These are phyloP conservation scores for Tinea trinotella DNA, from an alignment of 2,888 invertebrate species.

Conservation along the genomic window DNA sequence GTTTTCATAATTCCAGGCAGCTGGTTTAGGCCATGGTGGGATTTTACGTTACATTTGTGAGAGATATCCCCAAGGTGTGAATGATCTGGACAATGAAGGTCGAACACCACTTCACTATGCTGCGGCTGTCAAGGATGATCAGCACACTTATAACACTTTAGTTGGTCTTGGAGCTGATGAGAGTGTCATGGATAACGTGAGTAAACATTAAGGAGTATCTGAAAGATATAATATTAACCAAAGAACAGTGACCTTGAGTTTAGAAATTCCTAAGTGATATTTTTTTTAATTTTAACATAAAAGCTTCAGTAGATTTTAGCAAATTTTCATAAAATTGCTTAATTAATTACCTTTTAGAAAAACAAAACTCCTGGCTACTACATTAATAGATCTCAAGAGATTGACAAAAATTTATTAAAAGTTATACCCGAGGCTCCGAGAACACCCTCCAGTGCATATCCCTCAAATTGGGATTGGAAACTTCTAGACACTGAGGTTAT, in stretches of 20 bases:
- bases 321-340: not conserved
- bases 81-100: slow-evolving; percentile 84
- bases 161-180: slow-evolving; percentile 88
- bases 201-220: too few relatives aligned
- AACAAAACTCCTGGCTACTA: slow-evolving; percentile 87
- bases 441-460: slow-evolving; percentile 79
- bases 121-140: slow-evolving; percentile 83
- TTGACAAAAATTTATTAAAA: slow-evolving; percentile 80
- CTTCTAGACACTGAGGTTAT: slow-evolving; percentile 69
- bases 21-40: slow-evolving; percentile 83
- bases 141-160: slow-evolving; percentile 83
- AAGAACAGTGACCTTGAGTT: too few relatives aligned
- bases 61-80: slow-evolving; percentile 78
- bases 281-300: too few relatives aligned
- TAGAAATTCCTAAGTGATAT: too few relatives aligned
- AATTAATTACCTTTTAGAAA: slow-evolving; percentile 72
- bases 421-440: slow-evolving; percentile 87
- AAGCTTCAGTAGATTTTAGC: too few relatives aligned
- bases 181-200: slow-evolving; percentile 86
- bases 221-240: too few relatives aligned
- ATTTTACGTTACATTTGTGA: slow-evolving; percentile 82
- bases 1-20: slow-evolving; percentile 73
- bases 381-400: slow-evolving; percentile 80
- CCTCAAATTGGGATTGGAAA: slow-evolving; percentile 81
- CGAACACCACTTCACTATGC: slow-evolving; percentile 92